These are phyloP conservation scores for Halesus radiatus DNA, from an alignment of 1,140 invertebrate species.

Conservation along the genomic window DNA sequence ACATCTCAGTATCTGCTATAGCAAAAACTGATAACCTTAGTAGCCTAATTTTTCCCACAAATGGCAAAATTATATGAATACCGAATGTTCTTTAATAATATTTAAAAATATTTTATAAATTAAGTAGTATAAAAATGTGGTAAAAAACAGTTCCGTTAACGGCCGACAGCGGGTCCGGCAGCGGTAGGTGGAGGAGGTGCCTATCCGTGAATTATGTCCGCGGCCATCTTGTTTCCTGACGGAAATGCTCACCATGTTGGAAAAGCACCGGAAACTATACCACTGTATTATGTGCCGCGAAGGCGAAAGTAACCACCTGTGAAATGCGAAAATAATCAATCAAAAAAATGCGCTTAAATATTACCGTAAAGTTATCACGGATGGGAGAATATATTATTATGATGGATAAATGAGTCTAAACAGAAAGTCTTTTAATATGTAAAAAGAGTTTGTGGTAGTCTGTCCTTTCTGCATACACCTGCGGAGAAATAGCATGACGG, in stretches of 20 bases:
- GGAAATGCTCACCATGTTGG: slow-evolving; percentile 4
- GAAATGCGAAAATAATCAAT: neutral
- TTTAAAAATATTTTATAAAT: no score
- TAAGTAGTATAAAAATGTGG: slow-evolving; percentile 36
- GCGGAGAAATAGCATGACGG: no score
- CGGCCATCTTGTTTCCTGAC: neutral
- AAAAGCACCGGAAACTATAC: slow-evolving; percentile 11
- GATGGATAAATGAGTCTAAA: no score
- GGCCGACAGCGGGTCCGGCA: slow-evolving; percentile 6
- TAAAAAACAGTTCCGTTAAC: slow-evolving; percentile 49
- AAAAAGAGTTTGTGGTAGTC: no score
- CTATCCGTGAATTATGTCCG: neutral
- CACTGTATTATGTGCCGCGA: neutral
- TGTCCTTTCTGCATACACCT: no score
- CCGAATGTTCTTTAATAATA: no score
- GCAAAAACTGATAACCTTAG: neutral
- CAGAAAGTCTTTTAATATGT: no score
- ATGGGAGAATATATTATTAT: no score
- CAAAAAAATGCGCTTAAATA: no score
- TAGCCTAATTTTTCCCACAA: slow-evolving; percentile 10
- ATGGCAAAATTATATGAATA: slow-evolving; percentile 41
- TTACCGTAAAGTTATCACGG: no score
- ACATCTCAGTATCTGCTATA: no score
- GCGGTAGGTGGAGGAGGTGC: neutral
- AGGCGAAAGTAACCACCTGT: slow-evolving; percentile 2